phyloP scores from a whole-genome alignment of 2,888 invertebrate species.

The Corbicula japonica region DNA sequence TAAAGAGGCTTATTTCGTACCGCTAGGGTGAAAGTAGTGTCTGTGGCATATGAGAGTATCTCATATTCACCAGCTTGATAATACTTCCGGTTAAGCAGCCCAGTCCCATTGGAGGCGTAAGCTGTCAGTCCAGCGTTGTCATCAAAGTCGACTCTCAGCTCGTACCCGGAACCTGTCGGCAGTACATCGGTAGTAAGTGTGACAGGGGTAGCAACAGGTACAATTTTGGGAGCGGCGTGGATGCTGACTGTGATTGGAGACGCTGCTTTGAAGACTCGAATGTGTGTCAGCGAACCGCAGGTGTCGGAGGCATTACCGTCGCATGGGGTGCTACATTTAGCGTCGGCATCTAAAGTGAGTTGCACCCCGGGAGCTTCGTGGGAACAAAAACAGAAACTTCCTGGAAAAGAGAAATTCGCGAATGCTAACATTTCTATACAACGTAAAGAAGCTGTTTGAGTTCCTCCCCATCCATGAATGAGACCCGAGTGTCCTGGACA shows the following conservation, averaged over 20 bases:
- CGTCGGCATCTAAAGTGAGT: neutral
- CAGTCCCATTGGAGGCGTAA: constrained; percentile 69
- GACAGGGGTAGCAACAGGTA: constrained; percentile 23
- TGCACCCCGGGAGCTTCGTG: constrained; percentile 5
- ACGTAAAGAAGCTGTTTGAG: neutral
- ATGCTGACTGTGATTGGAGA: constrained; percentile 57
- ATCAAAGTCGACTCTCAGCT: constrained; percentile 79
- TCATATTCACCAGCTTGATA: constrained; percentile 79
- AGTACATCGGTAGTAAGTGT: constrained; percentile 25
- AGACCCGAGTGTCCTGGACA: neutral
- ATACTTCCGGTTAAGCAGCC: constrained; percentile 72
- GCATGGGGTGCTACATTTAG: constrained; percentile 68
- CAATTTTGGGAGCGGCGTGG: constrained; percentile 21
- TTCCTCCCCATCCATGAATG: neutral
- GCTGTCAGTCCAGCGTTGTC: constrained; percentile 77
- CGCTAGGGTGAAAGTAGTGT: constrained; percentile 71
- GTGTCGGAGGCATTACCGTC: constrained; percentile 56
- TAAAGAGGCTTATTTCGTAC: constrained; percentile 62
- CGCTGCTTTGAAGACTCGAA: constrained; percentile 70
- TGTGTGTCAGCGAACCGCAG: constrained; percentile 73
- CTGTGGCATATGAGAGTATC: constrained; percentile 77
- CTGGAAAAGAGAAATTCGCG: constrained; percentile 18
- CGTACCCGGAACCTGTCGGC: constrained; percentile 9
- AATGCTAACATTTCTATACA: neutral
- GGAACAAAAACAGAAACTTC: constrained; percentile 48